Evolutionary conservation across 1,140 invertebrate genomes (phyloP).

Genomic region (Pygmarrhopalites habei): DNA sequence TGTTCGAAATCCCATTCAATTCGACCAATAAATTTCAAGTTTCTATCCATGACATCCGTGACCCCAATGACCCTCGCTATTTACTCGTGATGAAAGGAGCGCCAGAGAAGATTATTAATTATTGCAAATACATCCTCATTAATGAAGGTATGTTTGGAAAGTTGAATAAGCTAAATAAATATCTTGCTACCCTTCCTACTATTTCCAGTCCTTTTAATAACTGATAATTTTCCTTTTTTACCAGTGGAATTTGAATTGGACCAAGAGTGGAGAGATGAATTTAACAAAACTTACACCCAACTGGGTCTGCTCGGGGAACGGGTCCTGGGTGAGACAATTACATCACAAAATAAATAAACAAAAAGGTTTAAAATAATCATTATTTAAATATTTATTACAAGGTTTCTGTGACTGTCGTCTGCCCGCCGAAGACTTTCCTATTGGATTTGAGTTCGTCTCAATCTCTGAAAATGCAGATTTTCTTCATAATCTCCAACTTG

Average conservation of each 20-base stretch:
- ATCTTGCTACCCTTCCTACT: no score
- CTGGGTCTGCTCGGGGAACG: conserved; percentile 59
- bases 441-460: conserved; percentile 45
- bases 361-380: neutral
- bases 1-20: conserved; percentile 43
- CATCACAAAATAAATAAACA: neutral
- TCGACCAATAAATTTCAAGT: conserved; percentile 45
- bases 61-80: conserved; percentile 29
- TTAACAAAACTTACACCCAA: conserved; percentile 58
- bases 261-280: conserved; percentile 51
- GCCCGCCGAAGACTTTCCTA: conserved; percentile 43
- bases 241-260: conserved; percentile 46
- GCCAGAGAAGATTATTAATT: conserved; percentile 58
- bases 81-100: conserved; percentile 48
- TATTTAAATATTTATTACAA: no score
- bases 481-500: conserved; percentile 41
- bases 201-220: conserved; percentile 46
- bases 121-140: conserved; percentile 54
- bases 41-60: conserved; percentile 15
- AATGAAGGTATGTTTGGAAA: no score
- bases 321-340: conserved; percentile 41
- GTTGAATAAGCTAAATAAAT: no score
- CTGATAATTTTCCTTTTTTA: no score
- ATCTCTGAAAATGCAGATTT: conserved; percentile 44
- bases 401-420: conserved; percentile 47